A percentile compares a stretch with the other conserved stretches of the same genome.
phyloP scores from a whole-genome alignment of 2,888 invertebrate species.

The Boloria euphrosyne region DNA sequence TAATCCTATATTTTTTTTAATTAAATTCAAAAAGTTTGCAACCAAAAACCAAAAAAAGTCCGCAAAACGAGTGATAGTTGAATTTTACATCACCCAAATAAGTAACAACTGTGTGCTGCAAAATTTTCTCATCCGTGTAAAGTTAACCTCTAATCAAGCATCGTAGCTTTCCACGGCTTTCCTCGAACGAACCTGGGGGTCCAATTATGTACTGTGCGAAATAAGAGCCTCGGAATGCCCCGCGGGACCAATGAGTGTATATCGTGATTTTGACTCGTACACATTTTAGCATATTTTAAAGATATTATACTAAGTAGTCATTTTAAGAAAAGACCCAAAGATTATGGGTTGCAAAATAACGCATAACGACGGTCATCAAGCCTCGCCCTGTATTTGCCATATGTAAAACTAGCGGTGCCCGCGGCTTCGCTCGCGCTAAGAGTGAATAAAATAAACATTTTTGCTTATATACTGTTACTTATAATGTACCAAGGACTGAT shows the following conservation, averaged over 20 bases:
- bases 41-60: too few relatives aligned
- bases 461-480: too few relatives aligned
- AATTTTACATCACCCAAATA: neutral
- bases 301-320: constrained; percentile 23
- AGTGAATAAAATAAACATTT: too few relatives aligned
- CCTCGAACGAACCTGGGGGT: constrained; percentile 41
- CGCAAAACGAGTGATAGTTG: too few relatives aligned
- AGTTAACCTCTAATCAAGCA: constrained; percentile 25
- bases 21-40: too few relatives aligned
- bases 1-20: too few relatives aligned
- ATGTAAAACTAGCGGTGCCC: too few relatives aligned
- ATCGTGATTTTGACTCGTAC: constrained; percentile 11
- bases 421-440: too few relatives aligned
- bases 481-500: too few relatives aligned
- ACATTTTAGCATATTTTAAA: constrained; percentile 22
- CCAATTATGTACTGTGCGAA: constrained; percentile 47
- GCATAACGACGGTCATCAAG: neutral
- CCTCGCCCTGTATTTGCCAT: neutral
- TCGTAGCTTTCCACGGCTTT: constrained; percentile 31
- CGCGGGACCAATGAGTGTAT: neutral
- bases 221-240: neutral
- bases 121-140: neutral
- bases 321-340: constrained; percentile 18
- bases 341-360: constrained; percentile 11
- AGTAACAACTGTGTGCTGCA: too few relatives aligned